These are phyloP conservation scores for Aspidiotus rigidus DNA, from an alignment of 2,888 invertebrate genomes.

Conservation along the genomic window DNA sequence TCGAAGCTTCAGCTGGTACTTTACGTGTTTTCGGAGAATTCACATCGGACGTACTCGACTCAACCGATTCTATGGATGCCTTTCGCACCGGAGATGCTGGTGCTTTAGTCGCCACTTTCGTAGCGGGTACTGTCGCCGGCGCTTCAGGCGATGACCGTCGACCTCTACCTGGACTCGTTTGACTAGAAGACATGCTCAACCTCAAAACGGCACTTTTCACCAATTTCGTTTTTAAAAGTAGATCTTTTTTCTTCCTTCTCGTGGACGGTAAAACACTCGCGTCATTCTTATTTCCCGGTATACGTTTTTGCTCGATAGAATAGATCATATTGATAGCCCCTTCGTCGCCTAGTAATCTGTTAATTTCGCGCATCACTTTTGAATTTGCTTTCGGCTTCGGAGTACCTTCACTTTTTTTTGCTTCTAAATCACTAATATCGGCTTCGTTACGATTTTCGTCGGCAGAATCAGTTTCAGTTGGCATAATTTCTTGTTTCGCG, in stretches of 20 bases:
- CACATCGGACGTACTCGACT: conserved; percentile 41
- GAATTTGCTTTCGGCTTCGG: conserved; percentile 39
- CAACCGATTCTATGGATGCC: conserved; percentile 35
- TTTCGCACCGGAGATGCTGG: background rate
- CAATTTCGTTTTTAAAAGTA: conserved; percentile 51
- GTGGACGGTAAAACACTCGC: conserved; percentile 37
- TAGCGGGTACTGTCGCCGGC: background rate
- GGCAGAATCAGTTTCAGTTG: background rate
- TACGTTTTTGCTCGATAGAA: conserved; percentile 54
- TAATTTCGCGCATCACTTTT: conserved; percentile 55
- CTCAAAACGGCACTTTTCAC: conserved; percentile 52
- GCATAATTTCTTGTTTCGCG: background rate
- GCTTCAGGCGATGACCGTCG: conserved; percentile 19
- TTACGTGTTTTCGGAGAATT: conserved; percentile 20
- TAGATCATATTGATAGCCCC: conserved; percentile 79
- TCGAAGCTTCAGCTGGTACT: conserved; percentile 60
- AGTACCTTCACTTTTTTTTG: background rate
- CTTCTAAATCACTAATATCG: background rate
- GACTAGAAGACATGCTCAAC: conserved; percentile 41
- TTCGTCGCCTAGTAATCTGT: conserved; percentile 69
- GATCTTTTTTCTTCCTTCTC: conserved; percentile 42
- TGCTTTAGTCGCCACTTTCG: background rate
- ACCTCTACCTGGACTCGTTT: conserved; percentile 9
- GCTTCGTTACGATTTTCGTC: conserved; percentile 4
- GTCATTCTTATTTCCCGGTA: conserved; percentile 38